Evolutionary conservation across 2,888 invertebrate species (phyloP).

Genomic region (Volucella inanis): DNA sequence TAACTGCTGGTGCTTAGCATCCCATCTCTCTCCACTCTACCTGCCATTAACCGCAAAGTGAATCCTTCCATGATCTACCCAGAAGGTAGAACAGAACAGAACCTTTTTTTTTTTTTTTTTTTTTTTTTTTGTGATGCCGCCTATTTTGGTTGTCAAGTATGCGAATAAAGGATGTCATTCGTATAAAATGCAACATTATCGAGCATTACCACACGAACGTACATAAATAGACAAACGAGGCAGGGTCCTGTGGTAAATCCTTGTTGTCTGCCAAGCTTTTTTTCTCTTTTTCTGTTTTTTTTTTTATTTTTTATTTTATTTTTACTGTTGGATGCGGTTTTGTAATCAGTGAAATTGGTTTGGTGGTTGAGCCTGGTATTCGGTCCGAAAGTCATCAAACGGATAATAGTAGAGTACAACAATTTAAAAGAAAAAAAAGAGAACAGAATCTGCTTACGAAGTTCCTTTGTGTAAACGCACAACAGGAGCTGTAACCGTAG

Average conservation of each 20-base stretch:
- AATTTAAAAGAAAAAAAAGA: constrained; percentile 7
- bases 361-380: constrained; percentile 50
- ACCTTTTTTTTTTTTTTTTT: not conserved
- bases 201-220: constrained; percentile 40
- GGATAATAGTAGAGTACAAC: constrained; percentile 3
- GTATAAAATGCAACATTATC: constrained; percentile 67
- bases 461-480: constrained; percentile 29
- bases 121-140: constrained; percentile 26
- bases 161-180: constrained; percentile 70
- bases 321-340: constrained; percentile 66
- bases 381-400: constrained; percentile 61
- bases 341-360: constrained; percentile 73
- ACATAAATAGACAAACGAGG: not conserved
- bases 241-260: not conserved
- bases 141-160: constrained; percentile 63
- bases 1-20: constrained; percentile 57
- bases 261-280: constrained; percentile 2
- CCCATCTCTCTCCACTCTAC: constrained; percentile 18
- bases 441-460: constrained; percentile 30
- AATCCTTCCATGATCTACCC: constrained; percentile 55
- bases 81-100: too few relatives aligned
- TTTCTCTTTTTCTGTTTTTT: too few relatives aligned
- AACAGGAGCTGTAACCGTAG: not conserved
- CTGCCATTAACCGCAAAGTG: constrained; percentile 49
- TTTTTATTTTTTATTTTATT: constrained; percentile 9